Evolutionary conservation across 2,797 vertebrate genomes (phyloP), one percentile per base, ranked within the genome.

Genomic region (Enteromius paludinosus): DNA sequence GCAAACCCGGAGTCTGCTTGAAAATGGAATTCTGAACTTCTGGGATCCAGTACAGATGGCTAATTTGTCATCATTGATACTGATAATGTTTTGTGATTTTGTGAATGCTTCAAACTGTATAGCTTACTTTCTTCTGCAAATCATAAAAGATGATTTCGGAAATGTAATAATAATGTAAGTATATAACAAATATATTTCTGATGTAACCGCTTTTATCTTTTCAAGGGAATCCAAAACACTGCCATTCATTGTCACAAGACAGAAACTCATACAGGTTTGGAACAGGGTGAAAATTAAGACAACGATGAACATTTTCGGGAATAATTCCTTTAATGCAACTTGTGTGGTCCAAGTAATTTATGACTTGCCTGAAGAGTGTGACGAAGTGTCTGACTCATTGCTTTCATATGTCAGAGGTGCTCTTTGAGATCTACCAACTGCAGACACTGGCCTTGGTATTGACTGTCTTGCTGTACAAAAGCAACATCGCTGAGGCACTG

Each of bases 371-470:
- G 70, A 38, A 82, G 65, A 43, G 45, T 66, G 59, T 68, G 10
- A 73, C 9, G 41, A 43, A 65, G 38, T 70, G 38, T 83, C 25
- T 81, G 76, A 87, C 52, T 86, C 77, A 66, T 84, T 49, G 20
- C 59, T 65, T 78, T 79, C 68, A 73, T 68, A 69, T 45, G 54
- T 73, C 79, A 75, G 84, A 56, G 20, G 6, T 45, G 72, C 68
- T 83, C 25, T 23, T 52, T 81, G 61, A 47, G n/a, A 30, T 81
- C 54, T 45, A 23, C 30, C 61, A 56, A 65, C 18, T 47, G 10
- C 3, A 41, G 17, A 28, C 47, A 41, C 70, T 56, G 38, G 43
- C 33, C 47, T 77, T 66, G 61, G 33, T 80, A 41, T 61, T 68
- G 38, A 49, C 61, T 76, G 25, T 59, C 80, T 59, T 62, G n/a